Evolutionary conservation across 2,888 invertebrate genomes (phyloP), one percentile per base, ranked within the genome.

Genomic region (Tinea pellionella): DNA sequence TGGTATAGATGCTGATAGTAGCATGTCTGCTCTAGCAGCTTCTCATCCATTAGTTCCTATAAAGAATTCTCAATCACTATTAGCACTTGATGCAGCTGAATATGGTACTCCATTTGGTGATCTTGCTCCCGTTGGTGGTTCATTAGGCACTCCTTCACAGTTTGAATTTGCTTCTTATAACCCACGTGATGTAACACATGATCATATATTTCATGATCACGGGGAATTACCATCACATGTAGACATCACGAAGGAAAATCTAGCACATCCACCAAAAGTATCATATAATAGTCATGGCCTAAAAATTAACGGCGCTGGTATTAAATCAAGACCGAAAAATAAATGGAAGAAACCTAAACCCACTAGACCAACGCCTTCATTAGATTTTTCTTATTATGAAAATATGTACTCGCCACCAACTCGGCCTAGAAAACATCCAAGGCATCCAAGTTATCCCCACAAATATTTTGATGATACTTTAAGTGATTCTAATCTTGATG

Each of bases 171-270:
- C 77, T n/a, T 71, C 78, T 16, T 88, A 87, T 62, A 83, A 81
- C 64, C 85, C 86, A 3, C 76, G 78, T 24, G 88, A 88, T 61
- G 87, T 85, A n/a, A 87, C 88, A 3, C 87, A 88, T 67, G 88
- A 88, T 63, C 88, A 88, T 63, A 75, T 84, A 61, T 83, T 84
- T 66, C 88, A 88, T 63, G 88, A 88, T 64, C 88, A 88, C 59
- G 88, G 88, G 12, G 88, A 88, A 70, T 72, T 87, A 56, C 75
- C 86, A 16, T 62, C 78, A 1, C 74, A 76, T 63, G 63, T 77
- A 9, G 82, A 84, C 63, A 68, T 86, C 56, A 73, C 72, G 11
- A 81, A 77, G 61, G 78, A 79, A 8, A 65, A 72, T 29, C 68
- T 85, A 62, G 67, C 73, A 29, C 68, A 68, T 19, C 79, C 81